Evolutionary conservation across 2,113 vertebrate species (phyloP), one percentile per base, ranked within the genome.

Genomic region (Rhineura floridana): DNA sequence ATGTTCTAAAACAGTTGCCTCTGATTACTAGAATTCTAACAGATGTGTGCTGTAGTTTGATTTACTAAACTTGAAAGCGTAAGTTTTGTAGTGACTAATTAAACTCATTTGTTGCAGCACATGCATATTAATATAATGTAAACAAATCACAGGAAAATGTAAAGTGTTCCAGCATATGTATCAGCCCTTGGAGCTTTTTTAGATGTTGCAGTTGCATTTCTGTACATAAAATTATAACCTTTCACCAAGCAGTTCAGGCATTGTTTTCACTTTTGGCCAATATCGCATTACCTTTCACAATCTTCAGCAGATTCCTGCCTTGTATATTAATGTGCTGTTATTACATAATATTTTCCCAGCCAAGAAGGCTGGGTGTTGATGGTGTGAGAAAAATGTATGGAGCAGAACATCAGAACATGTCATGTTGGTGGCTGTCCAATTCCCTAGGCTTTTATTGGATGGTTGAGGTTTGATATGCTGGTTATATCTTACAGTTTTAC

Each of bases 51-150:
- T 86, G 86, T 87, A n/a, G 89, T 94, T 95, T 94, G 89, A 92
- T 92, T 91, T 91, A 9, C 52, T 55, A 91, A 59, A 83, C 86
- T 59, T 39, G 91, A 93, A 90, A 92, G 88, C 90, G 91, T 90
- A 81, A 93, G 91, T 94, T 92, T 91, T 94, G 92, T 93, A 91
- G 91, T 94, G 93, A 91, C 90, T 94, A 91, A 93, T 93, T 95
- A 90, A 19, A n/a, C 2, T 39, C 13, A 86, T 92, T 93, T 91
- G 83, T 93, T 95, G 93, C 93, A 92, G 93, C 93, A 91, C 91
- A 86, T 89, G 91, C 93, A 91, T 92, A 93, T 89, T 89, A 88
- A 93, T 93, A 87, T 91, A 90, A 87, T 89, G 91, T 90, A 89
- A 94, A 92, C 94, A 95, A 91, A 89, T 90, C 90, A 88, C 90